These are phyloP conservation scores for Actinemys pallida DNA, from an alignment of 2,113 vertebrate genomes.

Conservation along the genomic window DNA sequence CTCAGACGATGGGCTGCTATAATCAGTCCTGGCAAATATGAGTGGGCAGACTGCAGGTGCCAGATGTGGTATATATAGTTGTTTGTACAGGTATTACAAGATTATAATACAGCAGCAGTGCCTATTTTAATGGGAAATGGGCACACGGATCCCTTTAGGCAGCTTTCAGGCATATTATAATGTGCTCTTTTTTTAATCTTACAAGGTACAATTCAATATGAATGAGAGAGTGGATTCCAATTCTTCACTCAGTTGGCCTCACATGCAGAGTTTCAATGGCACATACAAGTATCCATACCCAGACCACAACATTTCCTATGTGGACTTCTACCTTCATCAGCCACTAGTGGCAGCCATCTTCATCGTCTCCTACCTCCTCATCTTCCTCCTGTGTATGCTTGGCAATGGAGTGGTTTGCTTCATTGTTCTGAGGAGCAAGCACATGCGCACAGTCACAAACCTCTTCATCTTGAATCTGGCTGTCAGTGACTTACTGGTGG, in stretches of 20 bases:
- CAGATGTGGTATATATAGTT: not conserved
- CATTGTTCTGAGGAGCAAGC: conserved; percentile 86
- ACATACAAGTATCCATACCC: conserved; percentile 30
- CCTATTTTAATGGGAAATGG: not conserved
- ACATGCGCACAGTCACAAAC: conserved; percentile 93
- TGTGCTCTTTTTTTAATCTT: not conserved
- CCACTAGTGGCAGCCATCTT: conserved; percentile 87
- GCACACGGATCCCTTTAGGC: not conserved
- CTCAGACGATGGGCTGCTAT: not conserved
- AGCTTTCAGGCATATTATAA: not conserved
- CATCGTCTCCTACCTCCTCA: conserved; percentile 91
- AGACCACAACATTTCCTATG: conserved; percentile 86
- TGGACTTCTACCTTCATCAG: conserved; percentile 92
- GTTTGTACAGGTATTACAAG: not conserved
- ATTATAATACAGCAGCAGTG: not conserved
- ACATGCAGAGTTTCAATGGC: not conserved
- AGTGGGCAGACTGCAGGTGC: not conserved
- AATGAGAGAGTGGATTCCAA: conserved; percentile 76
- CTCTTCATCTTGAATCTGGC: conserved; percentile 95
- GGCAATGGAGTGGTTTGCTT: conserved; percentile 93
- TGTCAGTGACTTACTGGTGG: conserved; percentile 92
- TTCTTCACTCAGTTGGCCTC: conserved; percentile 54
- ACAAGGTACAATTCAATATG: conserved; percentile 71
- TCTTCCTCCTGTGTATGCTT: conserved; percentile 94
- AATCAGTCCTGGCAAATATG: not conserved